phyloP scores from a whole-genome alignment of 1,140 invertebrate genomes.

The Camponotus pennsylvanicus region DNA sequence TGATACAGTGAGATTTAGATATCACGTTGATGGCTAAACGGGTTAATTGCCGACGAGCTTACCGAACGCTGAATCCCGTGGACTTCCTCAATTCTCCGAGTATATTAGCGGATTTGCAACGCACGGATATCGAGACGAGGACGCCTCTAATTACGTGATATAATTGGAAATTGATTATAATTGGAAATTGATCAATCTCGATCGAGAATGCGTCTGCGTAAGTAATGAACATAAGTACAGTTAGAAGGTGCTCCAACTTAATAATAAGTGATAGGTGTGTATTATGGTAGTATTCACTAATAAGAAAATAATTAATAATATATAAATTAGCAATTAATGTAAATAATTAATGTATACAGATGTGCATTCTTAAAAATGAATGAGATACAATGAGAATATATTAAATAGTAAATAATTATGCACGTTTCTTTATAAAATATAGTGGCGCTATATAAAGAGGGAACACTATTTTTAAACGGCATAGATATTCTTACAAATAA shows the following conservation, averaged over 20 bases:
- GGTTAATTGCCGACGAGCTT: constrained; percentile 68
- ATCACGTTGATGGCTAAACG: constrained; percentile 46
- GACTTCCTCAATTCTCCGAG: constrained; percentile 44
- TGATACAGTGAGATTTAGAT: constrained; percentile 29
- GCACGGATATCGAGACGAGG: constrained; percentile 30
- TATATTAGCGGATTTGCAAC: constrained; percentile 46
- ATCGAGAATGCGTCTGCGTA: background rate
- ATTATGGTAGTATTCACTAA: background rate
- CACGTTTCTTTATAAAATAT: background rate
- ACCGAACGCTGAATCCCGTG: constrained; percentile 26
- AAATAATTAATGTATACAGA: background rate
- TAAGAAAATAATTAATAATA: constrained; percentile 38
- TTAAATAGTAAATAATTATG: background rate
- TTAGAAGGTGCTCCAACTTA: constrained; percentile 17
- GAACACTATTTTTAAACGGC: background rate
- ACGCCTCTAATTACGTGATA: constrained; percentile 46
- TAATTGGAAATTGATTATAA: constrained; percentile 63
- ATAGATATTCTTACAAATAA: background rate
- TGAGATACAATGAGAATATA: background rate
- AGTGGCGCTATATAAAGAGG: background rate
- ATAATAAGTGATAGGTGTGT: background rate
- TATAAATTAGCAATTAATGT: background rate
- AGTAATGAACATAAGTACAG: constrained; percentile 12
- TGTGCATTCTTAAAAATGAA: background rate
- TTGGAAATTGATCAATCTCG: constrained; percentile 57